Percentiles rank a stretch among this genome's conserved stretches.
phyloP scores from a whole-genome alignment of 2,888 invertebrate genomes.

The Drosophila falleni region DNA sequence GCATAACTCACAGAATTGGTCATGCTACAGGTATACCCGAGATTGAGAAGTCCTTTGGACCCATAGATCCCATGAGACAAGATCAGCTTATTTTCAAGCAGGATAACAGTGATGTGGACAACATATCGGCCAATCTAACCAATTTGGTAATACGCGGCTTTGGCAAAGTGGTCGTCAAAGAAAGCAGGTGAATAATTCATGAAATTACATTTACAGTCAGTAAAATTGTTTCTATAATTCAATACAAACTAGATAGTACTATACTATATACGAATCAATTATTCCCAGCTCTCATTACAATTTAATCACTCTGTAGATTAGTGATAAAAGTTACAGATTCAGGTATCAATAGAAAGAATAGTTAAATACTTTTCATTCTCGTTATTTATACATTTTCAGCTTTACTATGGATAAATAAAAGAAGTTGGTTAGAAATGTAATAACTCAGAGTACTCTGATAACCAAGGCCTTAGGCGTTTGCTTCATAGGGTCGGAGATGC shows the following conservation, averaged over 20 bases:
- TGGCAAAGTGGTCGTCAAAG: constrained; percentile 87
- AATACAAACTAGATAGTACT: neutral
- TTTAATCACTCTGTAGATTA: neutral
- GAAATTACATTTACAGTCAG: neutral
- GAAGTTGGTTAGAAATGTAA: too few relatives aligned
- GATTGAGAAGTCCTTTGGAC: constrained; percentile 86
- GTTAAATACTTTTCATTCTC: neutral
- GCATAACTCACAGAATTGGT: neutral
- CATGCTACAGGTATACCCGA: constrained; percentile 72
- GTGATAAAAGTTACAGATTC: neutral
- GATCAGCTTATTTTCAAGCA: constrained; percentile 89
- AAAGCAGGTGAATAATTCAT: constrained; percentile 87
- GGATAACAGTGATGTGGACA: constrained; percentile 90
- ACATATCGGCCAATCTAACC: constrained; percentile 88
- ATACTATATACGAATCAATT: neutral
- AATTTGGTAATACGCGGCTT: constrained; percentile 89
- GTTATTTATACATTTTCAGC: neutral
- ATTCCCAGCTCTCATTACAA: neutral
- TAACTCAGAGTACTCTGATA: too few relatives aligned
- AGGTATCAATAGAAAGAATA: neutral
- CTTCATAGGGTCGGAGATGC: too few relatives aligned
- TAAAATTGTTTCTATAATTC: neutral
- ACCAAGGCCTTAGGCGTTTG: too few relatives aligned
- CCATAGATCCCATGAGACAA: constrained; percentile 89
- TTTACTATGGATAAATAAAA: too few relatives aligned